Percentiles rank a stretch among this genome's conserved stretches.
phyloP scores from a whole-genome alignment of 2,888 invertebrate species.

The Elysia crispata region DNA sequence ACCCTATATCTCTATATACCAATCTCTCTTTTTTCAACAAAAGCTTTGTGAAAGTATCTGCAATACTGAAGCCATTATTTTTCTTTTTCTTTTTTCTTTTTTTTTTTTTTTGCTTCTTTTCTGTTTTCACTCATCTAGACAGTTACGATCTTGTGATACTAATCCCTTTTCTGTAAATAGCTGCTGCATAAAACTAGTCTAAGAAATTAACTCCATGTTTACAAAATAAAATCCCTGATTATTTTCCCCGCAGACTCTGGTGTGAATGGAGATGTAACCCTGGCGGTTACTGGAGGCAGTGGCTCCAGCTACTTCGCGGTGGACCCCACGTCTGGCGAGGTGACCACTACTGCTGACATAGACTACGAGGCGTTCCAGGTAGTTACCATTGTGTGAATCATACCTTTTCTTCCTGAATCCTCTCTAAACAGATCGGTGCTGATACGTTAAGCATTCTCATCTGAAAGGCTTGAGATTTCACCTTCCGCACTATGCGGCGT shows the following conservation, averaged over 20 bases:
- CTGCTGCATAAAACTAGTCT: too few relatives aligned
- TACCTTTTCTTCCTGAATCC: too few relatives aligned
- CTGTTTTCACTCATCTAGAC: not conserved
- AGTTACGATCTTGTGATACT: not conserved
- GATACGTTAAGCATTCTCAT: too few relatives aligned
- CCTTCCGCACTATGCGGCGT: too few relatives aligned
- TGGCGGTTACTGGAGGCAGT: constrained; percentile 59
- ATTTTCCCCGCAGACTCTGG: constrained; percentile 55
- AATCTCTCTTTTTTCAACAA: too few relatives aligned
- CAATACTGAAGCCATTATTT: not conserved
- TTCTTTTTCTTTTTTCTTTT: not conserved
- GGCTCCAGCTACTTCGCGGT: constrained; percentile 59
- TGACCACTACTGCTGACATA: constrained; percentile 54
- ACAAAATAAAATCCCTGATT: too few relatives aligned
- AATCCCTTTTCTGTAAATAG: not conserved
- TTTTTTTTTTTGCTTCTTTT: not conserved
- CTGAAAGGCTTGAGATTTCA: too few relatives aligned
- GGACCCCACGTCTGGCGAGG: constrained; percentile 57
- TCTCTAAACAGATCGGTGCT: too few relatives aligned
- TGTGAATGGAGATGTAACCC: constrained; percentile 59
- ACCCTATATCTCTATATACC: too few relatives aligned
- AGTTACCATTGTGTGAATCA: too few relatives aligned
- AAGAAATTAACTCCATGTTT: too few relatives aligned
- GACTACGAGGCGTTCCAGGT: constrained; percentile 63
- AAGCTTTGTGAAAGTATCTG: too few relatives aligned